These are phyloP conservation scores for Buteo buteo DNA, from an alignment of 2,113 vertebrate genomes.

Conservation along the genomic window DNA sequence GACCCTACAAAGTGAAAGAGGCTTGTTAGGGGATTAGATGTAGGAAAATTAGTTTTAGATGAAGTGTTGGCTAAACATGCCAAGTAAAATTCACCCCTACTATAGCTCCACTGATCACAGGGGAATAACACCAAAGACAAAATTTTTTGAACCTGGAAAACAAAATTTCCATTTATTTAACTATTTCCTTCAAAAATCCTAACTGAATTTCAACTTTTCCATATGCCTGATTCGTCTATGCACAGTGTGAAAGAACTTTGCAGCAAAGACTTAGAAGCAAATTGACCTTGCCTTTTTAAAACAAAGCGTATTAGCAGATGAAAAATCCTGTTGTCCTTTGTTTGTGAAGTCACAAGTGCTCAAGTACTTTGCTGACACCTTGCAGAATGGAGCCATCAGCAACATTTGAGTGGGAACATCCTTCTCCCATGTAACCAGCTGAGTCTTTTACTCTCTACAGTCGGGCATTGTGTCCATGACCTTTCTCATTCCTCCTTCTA, in stretches of 20 bases:
- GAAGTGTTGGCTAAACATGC: background rate
- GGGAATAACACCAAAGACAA: background rate
- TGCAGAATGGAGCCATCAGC: background rate
- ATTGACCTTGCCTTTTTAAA: background rate
- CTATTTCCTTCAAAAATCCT: background rate
- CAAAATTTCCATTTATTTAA: background rate
- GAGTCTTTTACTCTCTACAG: background rate
- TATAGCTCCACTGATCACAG: background rate
- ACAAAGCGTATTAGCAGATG: background rate
- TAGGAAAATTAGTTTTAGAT: slow-evolving; percentile 10
- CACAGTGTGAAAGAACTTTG: background rate
- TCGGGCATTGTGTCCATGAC: background rate
- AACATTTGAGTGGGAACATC: background rate
- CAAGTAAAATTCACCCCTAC: background rate
- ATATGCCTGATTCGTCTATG: background rate
- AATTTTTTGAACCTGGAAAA: background rate
- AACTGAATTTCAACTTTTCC: background rate
- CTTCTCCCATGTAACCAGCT: background rate
- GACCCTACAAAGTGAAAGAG: slow-evolving; percentile 28
- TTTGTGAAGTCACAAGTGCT: background rate
- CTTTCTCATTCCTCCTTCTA: background rate
- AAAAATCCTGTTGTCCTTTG: background rate
- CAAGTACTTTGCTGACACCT: background rate
- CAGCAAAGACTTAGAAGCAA: background rate
- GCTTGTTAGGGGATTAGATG: background rate